Conservation (phyloP, 2,113 vertebrate genomes). For the Crocuta crocuta region DNA sequence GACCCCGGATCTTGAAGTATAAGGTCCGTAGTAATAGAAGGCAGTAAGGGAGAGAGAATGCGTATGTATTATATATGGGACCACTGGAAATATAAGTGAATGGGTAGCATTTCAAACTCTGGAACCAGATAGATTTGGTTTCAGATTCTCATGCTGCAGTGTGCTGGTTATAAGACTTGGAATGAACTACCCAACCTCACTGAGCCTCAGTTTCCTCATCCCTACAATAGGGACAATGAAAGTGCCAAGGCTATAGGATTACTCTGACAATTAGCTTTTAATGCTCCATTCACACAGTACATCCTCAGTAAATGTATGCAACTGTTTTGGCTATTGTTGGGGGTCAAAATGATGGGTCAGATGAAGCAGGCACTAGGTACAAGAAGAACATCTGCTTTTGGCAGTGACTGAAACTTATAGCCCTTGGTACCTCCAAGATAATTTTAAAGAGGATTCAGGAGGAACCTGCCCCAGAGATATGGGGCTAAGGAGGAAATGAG, state of each 20-base stretch:
- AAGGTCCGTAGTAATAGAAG: neutral
- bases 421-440: neutral
- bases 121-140: neutral
- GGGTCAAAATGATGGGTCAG: neutral
- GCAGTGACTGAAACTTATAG: neutral
- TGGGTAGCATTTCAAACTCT: neutral
- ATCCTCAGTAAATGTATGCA: neutral
- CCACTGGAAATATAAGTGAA: no score
- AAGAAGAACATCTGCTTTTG: neutral
- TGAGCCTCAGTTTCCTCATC: neutral
- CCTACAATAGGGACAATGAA: neutral
- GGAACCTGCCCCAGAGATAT: neutral
- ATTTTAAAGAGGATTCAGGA: neutral
- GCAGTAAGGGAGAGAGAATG: no score
- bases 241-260: fast-evolving
- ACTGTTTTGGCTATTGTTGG: neutral
- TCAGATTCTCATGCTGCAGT: neutral
- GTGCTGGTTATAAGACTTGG: neutral
- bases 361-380: neutral
- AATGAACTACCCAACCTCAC: neutral
- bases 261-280: neutral
- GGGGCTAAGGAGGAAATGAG: neutral
- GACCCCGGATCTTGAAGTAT: neutral
- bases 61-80: fast-evolving
- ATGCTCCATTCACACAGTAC: neutral